Evolutionary conservation across 1,140 invertebrate species (phyloP).

Genomic region (Littorina saxatilis): DNA sequence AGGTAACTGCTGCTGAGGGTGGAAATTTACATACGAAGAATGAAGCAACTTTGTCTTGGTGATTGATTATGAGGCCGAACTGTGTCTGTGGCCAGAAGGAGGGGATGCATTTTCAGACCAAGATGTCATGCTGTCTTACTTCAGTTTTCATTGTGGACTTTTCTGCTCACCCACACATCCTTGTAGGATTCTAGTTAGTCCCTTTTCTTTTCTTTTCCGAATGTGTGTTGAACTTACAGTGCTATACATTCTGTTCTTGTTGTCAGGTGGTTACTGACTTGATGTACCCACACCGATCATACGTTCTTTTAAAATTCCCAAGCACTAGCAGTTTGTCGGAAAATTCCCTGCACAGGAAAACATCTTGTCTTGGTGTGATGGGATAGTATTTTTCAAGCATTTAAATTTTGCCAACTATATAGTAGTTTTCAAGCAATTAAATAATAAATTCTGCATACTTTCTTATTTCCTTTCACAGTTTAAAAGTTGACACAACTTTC

Average conservation of each 20-base stretch:
- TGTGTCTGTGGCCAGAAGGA: neutral
- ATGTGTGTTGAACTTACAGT: no score
- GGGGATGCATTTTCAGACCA: neutral
- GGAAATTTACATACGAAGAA: neutral
- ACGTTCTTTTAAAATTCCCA: no score
- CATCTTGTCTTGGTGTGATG: no score
- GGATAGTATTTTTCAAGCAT: no score
- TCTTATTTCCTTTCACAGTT: neutral
- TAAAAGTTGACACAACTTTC: neutral
- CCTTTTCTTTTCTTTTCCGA: neutral
- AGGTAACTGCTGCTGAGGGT: slow-evolving; percentile 74
- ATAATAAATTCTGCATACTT: neutral
- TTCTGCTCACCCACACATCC: neutral
- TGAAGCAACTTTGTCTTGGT: neutral
- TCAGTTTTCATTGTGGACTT: neutral
- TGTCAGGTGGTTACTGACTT: no score
- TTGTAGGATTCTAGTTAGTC: neutral
- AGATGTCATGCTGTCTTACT: neutral
- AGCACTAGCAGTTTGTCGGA: no score
- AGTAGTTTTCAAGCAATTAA: no score
- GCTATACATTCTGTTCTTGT: no score
- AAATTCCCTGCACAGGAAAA: no score
- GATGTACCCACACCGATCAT: no score
- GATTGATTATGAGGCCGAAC: neutral
- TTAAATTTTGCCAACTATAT: no score